Evolutionary conservation across 1,140 invertebrate species (phyloP), one percentile per base, ranked within the genome.

Genomic region (Cydia pomonella): DNA sequence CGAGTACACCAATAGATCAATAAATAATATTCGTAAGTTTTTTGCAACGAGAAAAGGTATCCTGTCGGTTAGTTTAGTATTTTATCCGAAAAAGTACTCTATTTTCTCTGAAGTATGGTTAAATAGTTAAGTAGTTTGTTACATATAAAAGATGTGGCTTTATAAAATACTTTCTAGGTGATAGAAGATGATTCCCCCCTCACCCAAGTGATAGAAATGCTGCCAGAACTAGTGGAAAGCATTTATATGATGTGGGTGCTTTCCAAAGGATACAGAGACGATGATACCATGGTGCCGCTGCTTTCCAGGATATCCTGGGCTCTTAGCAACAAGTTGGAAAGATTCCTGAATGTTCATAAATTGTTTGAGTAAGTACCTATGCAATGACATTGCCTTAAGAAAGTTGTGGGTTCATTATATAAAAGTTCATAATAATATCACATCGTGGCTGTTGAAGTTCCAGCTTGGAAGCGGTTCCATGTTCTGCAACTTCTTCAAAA

Each of bases 231-330:
- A 72, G 96, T 97, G 93, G 96, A 97, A 82, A 96, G 96, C 13
- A 89, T 98, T 23, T 95, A 96, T 79, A 96, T 98, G 94, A 96
- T 98, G 78, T 97, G 97, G 97, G 94, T 96, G 21, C 93, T 97
- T 29, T 97, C 96, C 0, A 94, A 95, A 71, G 95, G 96, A 80
- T 97, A 96, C 82, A 95, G 94, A 13, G 94, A 84, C 0, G 96
- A 97, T 82, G 95, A 97, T 59, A 94, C 95, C 64, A 97, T 97
- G 96, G 93, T 96, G 13, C 94, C 95, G 0, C 88, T 98, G 3
- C 94, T 98, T 85, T 95, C 96, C 72, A 94, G 96, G 78, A 97
- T 98, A 84, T 97, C 97, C 0, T 97, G 96, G 95, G 95, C 96
- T 21, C 90, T 98, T 5, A 95, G 95, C 73, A 94, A 97, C 73